phyloP scores from a whole-genome alignment of 2,113 vertebrate genomes.

The Atractosteus spatula region DNA sequence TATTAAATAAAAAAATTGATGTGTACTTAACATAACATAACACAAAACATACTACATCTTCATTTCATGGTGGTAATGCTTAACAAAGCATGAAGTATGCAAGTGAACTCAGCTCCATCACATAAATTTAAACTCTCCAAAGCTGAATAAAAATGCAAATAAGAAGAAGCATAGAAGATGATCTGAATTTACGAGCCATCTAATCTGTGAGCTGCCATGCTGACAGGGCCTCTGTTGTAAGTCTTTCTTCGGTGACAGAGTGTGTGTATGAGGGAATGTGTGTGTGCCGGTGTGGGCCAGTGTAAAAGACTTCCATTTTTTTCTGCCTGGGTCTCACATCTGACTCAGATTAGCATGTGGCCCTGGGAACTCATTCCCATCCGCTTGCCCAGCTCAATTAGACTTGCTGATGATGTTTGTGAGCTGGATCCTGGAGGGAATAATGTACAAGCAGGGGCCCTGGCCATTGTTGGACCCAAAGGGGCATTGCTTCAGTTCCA shows the following conservation, averaged over 20 bases:
- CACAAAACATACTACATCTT: too few relatives aligned
- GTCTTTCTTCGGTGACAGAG: constrained; percentile 37
- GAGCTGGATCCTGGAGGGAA: constrained; percentile 30
- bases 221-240: constrained; percentile 42
- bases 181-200: constrained; percentile 55
- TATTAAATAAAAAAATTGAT: too few relatives aligned
- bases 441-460: too few relatives aligned
- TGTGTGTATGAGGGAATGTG: constrained; percentile 16
- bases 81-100: constrained; percentile 40
- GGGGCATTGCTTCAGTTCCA: too few relatives aligned
- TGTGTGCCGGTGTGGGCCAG: constrained; percentile 16
- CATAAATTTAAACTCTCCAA: constrained; percentile 60
- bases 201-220: constrained; percentile 43
- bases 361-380: constrained; percentile 48
- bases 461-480: too few relatives aligned
- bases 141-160: constrained; percentile 74
- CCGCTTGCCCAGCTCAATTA: constrained; percentile 39
- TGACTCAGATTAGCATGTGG: constrained; percentile 56
- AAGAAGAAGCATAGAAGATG: constrained; percentile 47
- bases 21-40: too few relatives aligned
- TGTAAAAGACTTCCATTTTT: constrained; percentile 7
- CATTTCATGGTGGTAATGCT: too few relatives aligned
- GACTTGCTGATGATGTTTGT: constrained; percentile 60
- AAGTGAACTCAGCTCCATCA: constrained; percentile 51
- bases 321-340: constrained; percentile 43